Conservation (phyloP, 2,113 vertebrate genomes). For the Vidua macroura region DNA sequence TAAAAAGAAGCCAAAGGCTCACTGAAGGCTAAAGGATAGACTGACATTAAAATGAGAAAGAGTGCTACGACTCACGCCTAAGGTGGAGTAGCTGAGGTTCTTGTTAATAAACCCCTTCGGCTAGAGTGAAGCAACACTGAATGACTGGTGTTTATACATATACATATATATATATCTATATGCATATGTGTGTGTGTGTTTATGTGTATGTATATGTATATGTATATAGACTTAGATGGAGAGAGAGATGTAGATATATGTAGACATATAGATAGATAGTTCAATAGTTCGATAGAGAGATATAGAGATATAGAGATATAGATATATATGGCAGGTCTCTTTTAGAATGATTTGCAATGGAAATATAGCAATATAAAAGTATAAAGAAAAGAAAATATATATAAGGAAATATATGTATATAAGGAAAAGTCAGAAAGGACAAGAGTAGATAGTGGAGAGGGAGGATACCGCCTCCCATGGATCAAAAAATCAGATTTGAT, state of each 20-base stretch:
- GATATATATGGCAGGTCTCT: too few species aligned
- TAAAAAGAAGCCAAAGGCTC: not conserved
- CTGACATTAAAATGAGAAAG: not conserved
- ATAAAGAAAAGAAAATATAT: not conserved
- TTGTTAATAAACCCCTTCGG: not conserved
- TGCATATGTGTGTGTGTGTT: fast-evolving
- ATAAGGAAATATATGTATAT: not conserved
- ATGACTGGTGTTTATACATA: not conserved
- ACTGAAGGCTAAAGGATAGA: not conserved
- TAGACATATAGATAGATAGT: not conserved
- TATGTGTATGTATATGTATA: too few species aligned
- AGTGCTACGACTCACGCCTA: fast-evolving
- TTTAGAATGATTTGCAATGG: not conserved
- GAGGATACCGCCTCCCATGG: not conserved
- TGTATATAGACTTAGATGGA: not conserved
- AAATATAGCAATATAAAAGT: not conserved
- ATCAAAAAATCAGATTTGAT: not conserved
- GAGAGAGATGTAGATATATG: too few species aligned
- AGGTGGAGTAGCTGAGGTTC: not conserved
- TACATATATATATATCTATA: fast-evolving
- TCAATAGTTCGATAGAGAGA: not conserved
- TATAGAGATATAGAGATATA: too few species aligned
- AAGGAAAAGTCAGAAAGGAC: not conserved
- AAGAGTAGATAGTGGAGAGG: not conserved
- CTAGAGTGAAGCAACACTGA: not conserved